Base-by-base conservation (phyloP, 2,113 vertebrate genomes). In the Podocnemis expansa region DNA sequence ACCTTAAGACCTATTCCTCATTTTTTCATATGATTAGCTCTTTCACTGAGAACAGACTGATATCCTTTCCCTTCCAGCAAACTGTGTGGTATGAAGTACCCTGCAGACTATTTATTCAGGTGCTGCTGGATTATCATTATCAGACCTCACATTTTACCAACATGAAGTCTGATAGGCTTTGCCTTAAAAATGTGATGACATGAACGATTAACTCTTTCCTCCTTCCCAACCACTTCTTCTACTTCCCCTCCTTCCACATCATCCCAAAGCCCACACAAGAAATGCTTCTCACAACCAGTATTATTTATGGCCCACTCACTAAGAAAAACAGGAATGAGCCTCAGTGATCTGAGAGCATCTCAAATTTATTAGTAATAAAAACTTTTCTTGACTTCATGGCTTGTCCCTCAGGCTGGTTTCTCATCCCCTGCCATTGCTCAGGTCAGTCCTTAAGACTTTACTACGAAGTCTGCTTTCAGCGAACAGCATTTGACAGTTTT, bases 131-230 rank as follows among this genome's bases (percentile, higher is more conserved):
- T 94, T 97, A 92, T 94, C 95, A 89, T 97, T 95, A 96, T 92
- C 95, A 95, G 96, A 93, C 95, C 95, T 97, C 95, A 96, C 91
- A 91, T 91, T 86, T 76, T 43, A 97, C 93, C 93, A 91, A 60
- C 6, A 91, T 31, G 7, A 56, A 91, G 49, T 85, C 92, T 95
- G 95, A 94, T 97, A 16, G 12, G 80, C 52, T 98, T 95, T 96
- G 96, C 93, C 92, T 97, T 95, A 94, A 94, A 94, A 95, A 90
- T 87, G 82, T 87, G 96, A 96, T 97, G 97, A 96, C 93, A 96
- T 5, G 3, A 95, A 91, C 97, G 91, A 97, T 98, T 96, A 98
- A 96, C 95, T 97, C 96, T 93, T 97, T 97, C 93, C 94, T 96
- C 31, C 91, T 96, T 91, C 90, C 83, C 75, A 38, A 49, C 16